phyloP scores from a whole-genome alignment of 2,113 vertebrate species.

The Lepidothrix coronata region DNA sequence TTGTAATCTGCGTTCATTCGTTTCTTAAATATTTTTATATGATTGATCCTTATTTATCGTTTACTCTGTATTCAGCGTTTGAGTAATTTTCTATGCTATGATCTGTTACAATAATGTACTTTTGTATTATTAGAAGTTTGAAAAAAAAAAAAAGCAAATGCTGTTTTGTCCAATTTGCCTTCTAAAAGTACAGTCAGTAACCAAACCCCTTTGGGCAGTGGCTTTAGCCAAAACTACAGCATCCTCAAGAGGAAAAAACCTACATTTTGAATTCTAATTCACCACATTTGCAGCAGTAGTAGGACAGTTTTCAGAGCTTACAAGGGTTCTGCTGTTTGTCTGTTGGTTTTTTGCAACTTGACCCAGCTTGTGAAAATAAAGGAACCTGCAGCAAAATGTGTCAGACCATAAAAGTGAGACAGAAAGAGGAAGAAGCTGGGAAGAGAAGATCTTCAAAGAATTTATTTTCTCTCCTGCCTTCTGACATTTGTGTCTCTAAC shows the following conservation, averaged over 20 bases:
- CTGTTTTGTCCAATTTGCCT: background rate
- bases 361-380: background rate
- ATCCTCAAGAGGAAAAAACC: background rate
- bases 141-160: background rate
- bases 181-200: background rate
- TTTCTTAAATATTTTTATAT: background rate
- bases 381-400: background rate
- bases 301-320: background rate
- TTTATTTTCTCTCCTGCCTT: background rate
- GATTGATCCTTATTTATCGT: background rate
- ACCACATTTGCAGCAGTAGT: background rate
- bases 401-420: background rate
- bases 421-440: background rate
- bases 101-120: background rate
- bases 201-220: background rate
- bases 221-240: background rate
- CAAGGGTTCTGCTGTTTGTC: too few species aligned
- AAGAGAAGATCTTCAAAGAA: background rate
- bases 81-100: background rate
- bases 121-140: background rate
- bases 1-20: background rate
- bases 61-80: background rate
- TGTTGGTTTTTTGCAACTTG: background rate
- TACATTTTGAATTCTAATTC: background rate
- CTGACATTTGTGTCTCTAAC: background rate